phyloP scores from a whole-genome alignment of 2,797 vertebrate species.

The Argyrosomus regius region DNA sequence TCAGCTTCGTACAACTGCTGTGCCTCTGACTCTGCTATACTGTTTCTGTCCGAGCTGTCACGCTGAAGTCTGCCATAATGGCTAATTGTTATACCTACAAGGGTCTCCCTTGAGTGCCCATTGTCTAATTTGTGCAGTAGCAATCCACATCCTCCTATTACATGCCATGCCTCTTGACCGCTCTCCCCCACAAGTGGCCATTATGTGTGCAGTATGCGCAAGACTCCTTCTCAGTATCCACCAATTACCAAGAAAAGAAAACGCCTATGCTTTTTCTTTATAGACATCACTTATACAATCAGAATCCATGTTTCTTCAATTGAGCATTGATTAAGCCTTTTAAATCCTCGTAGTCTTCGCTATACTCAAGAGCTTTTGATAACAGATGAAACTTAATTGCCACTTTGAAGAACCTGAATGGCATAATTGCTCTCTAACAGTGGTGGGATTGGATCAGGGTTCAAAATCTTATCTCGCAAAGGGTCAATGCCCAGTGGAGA shows the following conservation, averaged over 20 bases:
- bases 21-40: neutral
- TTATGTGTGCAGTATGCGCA: conserved; percentile 30
- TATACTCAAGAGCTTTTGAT: conserved; percentile 14
- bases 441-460: neutral
- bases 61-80: neutral
- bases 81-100: conserved; percentile 19
- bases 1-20: neutral
- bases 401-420: conserved; percentile 21
- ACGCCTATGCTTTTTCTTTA: neutral
- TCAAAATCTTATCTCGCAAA: neutral
- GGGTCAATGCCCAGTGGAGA: neutral
- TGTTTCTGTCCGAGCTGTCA: neutral
- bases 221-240: conserved; percentile 4
- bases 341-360: conserved; percentile 18
- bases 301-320: conserved; percentile 6
- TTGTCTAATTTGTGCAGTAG: conserved; percentile 37
- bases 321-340: conserved; percentile 22
- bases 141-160: conserved; percentile 33
- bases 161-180: conserved; percentile 26
- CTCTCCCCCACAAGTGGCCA: conserved; percentile 31
- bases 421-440: conserved; percentile 2
- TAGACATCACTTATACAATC: conserved; percentile 13
- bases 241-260: conserved; percentile 26
- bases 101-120: neutral
- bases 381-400: conserved; percentile 34